Percentiles rank a stretch among this genome's conserved stretches.
Conservation (phyloP, 2,888 invertebrate species). For the Metopia argyrocephala region DNA sequence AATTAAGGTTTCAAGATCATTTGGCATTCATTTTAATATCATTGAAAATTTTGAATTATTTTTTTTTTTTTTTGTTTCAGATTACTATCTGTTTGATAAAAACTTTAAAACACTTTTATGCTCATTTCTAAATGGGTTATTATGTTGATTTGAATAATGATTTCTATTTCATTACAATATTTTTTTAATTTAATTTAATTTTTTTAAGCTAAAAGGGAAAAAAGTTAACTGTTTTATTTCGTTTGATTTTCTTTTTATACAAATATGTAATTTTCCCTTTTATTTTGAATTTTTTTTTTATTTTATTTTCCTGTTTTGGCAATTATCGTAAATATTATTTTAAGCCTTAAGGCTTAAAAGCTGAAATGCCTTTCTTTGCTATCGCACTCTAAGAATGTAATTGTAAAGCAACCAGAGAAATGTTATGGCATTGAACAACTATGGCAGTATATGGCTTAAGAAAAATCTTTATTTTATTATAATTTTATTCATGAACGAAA, state of each 20-base stretch:
- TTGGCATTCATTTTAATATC: too few species aligned
- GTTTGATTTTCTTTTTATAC: conserved; percentile 15
- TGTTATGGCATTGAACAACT: not conserved
- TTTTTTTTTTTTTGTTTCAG: too few species aligned
- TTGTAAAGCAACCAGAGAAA: not conserved
- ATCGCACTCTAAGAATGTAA: conserved; percentile 32
- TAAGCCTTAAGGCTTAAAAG: conserved; percentile 34
- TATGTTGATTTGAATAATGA: too few species aligned
- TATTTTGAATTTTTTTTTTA: conserved; percentile 2
- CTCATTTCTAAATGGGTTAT: too few species aligned
- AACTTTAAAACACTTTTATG: too few species aligned
- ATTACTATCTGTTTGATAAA: too few species aligned
- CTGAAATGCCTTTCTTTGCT: conserved; percentile 7
- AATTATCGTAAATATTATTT: conserved; percentile 50
- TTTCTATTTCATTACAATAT: too few species aligned
- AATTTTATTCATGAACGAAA: conserved; percentile 60
- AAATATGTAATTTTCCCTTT: not conserved
- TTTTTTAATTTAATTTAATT: too few species aligned
- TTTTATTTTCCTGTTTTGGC: conserved; percentile 6
- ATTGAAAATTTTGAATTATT: too few species aligned
- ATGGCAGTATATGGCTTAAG: conserved; percentile 46
- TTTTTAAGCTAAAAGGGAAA: too few species aligned
- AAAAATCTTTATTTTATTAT: conserved; percentile 58
- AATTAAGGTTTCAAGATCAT: too few species aligned
- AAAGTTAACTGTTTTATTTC: conserved; percentile 4